Evolutionary conservation across 1,140 invertebrate genomes (phyloP).

Genomic region (Anoplolepis gracilipes): DNA sequence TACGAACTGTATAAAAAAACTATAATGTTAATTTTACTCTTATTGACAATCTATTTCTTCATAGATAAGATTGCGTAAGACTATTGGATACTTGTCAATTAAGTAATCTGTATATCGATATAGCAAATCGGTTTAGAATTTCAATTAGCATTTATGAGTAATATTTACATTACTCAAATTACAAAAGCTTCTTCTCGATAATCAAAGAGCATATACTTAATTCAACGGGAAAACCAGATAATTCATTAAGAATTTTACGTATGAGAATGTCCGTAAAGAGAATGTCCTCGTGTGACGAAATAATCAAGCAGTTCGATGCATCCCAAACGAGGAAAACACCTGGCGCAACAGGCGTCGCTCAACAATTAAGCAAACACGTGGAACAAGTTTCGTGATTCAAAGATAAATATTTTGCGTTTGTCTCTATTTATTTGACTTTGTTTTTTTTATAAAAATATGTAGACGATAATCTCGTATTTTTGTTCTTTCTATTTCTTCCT

Average conservation of each 20-base stretch:
- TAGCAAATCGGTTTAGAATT: conserved; percentile 24
- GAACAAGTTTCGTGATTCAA: background rate
- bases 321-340: background rate
- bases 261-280: background rate
- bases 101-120: background rate
- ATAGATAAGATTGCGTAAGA: background rate
- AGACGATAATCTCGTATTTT: background rate
- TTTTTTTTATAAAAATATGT: background rate
- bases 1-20: background rate
- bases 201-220: background rate
- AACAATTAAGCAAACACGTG: background rate
- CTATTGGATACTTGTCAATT: background rate
- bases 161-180: conserved; percentile 17
- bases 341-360: background rate
- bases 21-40: background rate
- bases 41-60: background rate
- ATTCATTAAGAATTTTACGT: background rate
- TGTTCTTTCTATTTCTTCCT: background rate
- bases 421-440: background rate
- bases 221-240: background rate
- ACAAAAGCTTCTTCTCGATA: background rate
- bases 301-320: background rate
- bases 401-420: background rate
- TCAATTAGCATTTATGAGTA: conserved; percentile 11
- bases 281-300: background rate